Evolutionary conservation across 2,797 vertebrate species (phyloP).

Genomic region (Parambassis ranga): DNA sequence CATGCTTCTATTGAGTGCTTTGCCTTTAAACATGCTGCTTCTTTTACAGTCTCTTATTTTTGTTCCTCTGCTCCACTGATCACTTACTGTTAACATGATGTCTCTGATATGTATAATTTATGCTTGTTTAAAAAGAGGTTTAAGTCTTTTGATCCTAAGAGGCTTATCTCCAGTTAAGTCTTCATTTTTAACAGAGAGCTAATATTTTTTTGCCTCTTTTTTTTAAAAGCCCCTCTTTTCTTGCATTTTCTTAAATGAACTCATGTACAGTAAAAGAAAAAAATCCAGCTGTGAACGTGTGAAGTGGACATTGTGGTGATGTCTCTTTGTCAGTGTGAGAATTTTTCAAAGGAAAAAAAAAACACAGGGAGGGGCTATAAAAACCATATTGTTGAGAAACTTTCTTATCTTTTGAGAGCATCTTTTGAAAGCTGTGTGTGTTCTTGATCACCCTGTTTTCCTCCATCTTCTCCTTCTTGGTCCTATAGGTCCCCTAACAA

Average conservation of each 20-base stretch:
- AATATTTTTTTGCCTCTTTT: conserved; percentile 53
- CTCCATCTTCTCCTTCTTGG: conserved; percentile 98
- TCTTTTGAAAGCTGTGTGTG: conserved; percentile 86
- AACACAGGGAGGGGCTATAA: conserved; percentile 23
- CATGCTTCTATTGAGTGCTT: conserved; percentile 64
- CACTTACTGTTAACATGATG: conserved; percentile 22
- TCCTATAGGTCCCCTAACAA: conserved; percentile 99
- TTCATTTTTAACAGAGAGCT: conserved; percentile 59
- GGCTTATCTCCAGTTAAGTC: conserved; percentile 41
- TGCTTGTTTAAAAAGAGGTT: conserved; percentile 34
- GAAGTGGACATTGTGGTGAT: conserved; percentile 47
- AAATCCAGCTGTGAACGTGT: conserved; percentile 46
- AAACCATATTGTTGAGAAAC: conserved; percentile 51
- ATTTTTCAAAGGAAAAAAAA: conserved; percentile 49
- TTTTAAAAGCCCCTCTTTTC: conserved; percentile 68
- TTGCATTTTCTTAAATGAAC: conserved; percentile 55
- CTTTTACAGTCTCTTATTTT: conserved; percentile 25
- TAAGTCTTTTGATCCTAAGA: conserved; percentile 48
- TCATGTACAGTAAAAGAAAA: conserved; percentile 36
- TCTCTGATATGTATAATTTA: conserved; percentile 28
- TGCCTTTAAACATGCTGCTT: conserved; percentile 36
- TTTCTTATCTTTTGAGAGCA: conserved; percentile 84
- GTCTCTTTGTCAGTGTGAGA: conserved; percentile 40
- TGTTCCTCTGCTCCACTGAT: conserved; percentile 29
- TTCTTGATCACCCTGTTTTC: conserved; percentile 81